Base-by-base conservation (phyloP, 2,888 invertebrate genomes). In the Cenopis cana region DNA sequence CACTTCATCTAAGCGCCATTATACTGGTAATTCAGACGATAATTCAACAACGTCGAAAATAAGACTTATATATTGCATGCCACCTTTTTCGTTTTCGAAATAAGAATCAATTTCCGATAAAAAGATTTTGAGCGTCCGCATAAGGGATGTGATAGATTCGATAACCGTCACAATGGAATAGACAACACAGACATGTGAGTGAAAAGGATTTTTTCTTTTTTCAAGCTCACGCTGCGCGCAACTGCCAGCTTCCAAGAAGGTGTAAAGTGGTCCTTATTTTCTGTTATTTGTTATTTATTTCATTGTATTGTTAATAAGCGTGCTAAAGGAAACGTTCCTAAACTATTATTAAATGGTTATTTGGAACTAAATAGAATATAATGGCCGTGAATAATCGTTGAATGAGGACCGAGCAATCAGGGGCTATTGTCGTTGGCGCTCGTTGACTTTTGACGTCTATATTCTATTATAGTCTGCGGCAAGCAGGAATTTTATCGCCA, bases 261-360 rank as follows among this genome's bases (percentile, higher is more conserved):
- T 93, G 93, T 93, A 93, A 93, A 93, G 90, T 93, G 91, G 89
- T 80, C 78, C 85, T 87, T 89, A 88, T 89, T 90, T 91, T 85
- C 82, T 85, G 83, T 86, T 87, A 86, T 87, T 87, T 91, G 89
- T 88, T 90, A 91, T 90, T 93, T 93, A 92, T 91, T 91, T 93
- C 89, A 92, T 92, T 93, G 91, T 93, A 91, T 93, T 93, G 91
- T 93, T 93, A 93, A 93, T 93, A 92, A 89, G 91, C 91, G 89
- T 89, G 90, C 86, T 88, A 88, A 87, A 88, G 89, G 85, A 88
- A 85, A 86, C 86, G 79, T 85, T 83, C 86, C 87, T 86, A 87
- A 87, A 89, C 88, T 89, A 92, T 85, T 88, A 87, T 93, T 93
- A 93, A 93, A 93, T 87, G 92, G 86, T 93, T 93, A 93, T 93